These are phyloP conservation scores for Bufo gargarizans DNA, from an alignment of 2,113 vertebrate genomes.

Conservation along the genomic window DNA sequence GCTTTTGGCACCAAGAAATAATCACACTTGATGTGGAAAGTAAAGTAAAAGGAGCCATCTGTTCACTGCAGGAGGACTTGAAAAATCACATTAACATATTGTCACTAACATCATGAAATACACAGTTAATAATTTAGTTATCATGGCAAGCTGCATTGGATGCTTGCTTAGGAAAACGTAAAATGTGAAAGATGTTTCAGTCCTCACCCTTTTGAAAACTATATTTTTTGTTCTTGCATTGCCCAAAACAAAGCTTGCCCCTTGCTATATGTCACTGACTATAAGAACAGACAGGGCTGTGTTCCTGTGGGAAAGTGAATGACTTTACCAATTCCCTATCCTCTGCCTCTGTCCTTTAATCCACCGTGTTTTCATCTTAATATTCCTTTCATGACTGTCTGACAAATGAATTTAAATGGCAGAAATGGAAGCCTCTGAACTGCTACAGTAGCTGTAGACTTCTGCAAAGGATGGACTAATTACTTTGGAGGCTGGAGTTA, in stretches of 20 bases:
- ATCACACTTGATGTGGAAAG: constrained; percentile 99
- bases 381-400: constrained; percentile 39
- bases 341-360: constrained; percentile 54
- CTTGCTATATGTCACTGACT: constrained; percentile 32
- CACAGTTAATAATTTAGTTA: constrained; percentile 98
- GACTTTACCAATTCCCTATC: constrained; percentile 37
- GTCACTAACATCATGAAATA: constrained; percentile 99
- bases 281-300: constrained; percentile 6
- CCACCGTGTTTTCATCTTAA: constrained; percentile 15
- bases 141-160: constrained; percentile 83
- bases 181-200: constrained; percentile 68
- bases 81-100: constrained; percentile 99
- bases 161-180: constrained; percentile 80
- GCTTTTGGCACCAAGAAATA: constrained; percentile 99
- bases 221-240: constrained; percentile 54
- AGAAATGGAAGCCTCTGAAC: constrained; percentile 54
- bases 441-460: constrained; percentile 38
- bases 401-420: constrained; percentile 19
- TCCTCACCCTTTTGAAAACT: constrained; percentile 48
- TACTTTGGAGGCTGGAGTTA: constrained; percentile 34
- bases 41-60: constrained; percentile 99
- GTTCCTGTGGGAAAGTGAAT: constrained; percentile 26
- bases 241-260: constrained; percentile 53
- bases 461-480: constrained; percentile 48
- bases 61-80: constrained; percentile 92